Evolutionary conservation across 2,113 vertebrate species (phyloP).

Genomic region (Podarcis cretensis): DNA sequence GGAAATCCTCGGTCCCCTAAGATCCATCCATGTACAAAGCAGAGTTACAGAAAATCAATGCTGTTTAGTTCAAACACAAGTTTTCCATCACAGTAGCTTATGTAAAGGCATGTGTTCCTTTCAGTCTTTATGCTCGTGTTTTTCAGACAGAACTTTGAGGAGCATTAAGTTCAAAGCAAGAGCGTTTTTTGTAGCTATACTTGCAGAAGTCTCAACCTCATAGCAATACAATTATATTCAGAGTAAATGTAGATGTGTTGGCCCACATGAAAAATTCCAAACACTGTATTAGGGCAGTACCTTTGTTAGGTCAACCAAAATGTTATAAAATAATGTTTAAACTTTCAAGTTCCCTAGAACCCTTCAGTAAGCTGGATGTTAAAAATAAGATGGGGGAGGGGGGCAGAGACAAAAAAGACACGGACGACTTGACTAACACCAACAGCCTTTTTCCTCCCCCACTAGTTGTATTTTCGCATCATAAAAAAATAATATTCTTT

Average conservation of each 20-base stretch:
- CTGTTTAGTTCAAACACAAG: not conserved
- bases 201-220: conserved; percentile 33
- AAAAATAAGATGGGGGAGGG: not conserved
- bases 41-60: not conserved
- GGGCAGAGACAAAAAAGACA: not conserved
- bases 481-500: not conserved
- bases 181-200: conserved; percentile 8
- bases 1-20: not conserved
- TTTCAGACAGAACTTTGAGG: conserved; percentile 45
- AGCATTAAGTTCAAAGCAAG: conserved; percentile 20
- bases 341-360: not conserved
- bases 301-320: not conserved
- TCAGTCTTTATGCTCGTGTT: conserved; percentile 39
- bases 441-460: too few relatives aligned
- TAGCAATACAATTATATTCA: not conserved
- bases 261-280: too few relatives aligned
- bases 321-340: not conserved
- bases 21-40: not conserved
- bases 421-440: too few relatives aligned
- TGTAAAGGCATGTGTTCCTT: not conserved
- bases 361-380: not conserved
- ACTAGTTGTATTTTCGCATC: not conserved
- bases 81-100: not conserved
- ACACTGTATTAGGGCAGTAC: too few relatives aligned
- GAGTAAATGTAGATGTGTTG: too few relatives aligned